Conservation (phyloP, 2,797 vertebrate genomes). For the Hylomyscus alleni region DNA sequence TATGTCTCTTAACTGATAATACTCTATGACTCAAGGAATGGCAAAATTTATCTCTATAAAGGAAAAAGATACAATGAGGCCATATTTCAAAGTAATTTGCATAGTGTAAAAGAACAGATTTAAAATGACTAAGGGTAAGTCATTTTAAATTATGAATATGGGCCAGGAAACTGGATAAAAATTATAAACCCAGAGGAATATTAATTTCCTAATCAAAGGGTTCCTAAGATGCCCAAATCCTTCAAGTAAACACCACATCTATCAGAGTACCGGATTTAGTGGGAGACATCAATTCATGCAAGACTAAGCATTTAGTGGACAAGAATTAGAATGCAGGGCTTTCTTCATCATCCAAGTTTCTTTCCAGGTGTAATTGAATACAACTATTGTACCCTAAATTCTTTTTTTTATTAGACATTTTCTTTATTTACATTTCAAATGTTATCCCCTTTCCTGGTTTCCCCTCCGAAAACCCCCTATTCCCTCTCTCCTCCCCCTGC, state of each 20-base stretch:
- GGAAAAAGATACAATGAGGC: neutral
- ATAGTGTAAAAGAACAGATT: slow-evolving; percentile 6
- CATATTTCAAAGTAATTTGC: slow-evolving; percentile 64
- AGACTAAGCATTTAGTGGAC: neutral
- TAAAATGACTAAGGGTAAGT: slow-evolving; percentile 8
- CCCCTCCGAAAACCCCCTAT: no score
- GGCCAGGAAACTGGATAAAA: slow-evolving; percentile 3
- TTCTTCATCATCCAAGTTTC: neutral
- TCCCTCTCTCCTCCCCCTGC: no score
- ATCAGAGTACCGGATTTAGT: neutral
- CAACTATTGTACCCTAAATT: slow-evolving; percentile 40
- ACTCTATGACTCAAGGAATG: slow-evolving; percentile 51
- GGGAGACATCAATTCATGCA: neutral
- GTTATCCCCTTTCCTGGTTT: no score
- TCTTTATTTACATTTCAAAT: no score
- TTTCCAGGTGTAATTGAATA: slow-evolving; percentile 6
- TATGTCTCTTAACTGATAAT: slow-evolving; percentile 36
- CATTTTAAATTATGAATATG: slow-evolving; percentile 11
- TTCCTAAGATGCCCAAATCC: neutral
- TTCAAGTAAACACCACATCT: neutral
- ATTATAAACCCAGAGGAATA: slow-evolving; percentile 25
- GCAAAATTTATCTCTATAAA: neutral
- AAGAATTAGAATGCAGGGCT: neutral
- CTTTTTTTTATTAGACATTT: no score
- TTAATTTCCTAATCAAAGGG: slow-evolving; percentile 26